Percentiles rank a stretch among this genome's conserved stretches.
These are phyloP conservation scores for Acyrthosiphon pisum DNA, from an alignment of 1,140 invertebrate species.

Conservation along the genomic window DNA sequence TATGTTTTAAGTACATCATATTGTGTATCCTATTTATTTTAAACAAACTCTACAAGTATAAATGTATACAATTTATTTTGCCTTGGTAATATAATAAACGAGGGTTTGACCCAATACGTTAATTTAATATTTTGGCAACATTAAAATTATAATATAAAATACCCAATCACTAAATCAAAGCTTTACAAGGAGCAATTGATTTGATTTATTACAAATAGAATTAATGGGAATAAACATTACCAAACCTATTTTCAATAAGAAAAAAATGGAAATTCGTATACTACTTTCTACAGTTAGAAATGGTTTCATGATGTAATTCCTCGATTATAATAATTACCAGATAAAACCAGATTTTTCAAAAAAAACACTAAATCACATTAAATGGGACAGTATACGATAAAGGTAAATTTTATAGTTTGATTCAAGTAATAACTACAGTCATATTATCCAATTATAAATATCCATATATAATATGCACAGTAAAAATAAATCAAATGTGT, in stretches of 20 bases:
- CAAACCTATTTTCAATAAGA: no score
- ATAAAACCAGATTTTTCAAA: not conserved
- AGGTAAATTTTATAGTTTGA: not conserved
- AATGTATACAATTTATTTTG: no score
- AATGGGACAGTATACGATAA: not conserved
- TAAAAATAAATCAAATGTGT: slow-evolving; percentile 18
- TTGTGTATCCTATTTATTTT: no score
- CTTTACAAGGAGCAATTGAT: not conserved
- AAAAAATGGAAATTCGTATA: not conserved
- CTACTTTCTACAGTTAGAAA: not conserved
- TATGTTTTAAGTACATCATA: no score
- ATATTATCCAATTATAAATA: not conserved
- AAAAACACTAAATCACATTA: not conserved
- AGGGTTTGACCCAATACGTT: no score
- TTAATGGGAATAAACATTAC: not conserved
- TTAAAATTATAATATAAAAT: no score
- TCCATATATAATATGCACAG: not conserved
- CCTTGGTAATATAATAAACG: no score
- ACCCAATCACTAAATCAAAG: not conserved
- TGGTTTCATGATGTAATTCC: not conserved
- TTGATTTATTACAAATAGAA: slow-evolving; percentile 8
- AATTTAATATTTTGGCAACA: no score
- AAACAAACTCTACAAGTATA: no score
- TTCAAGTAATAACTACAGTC: not conserved
- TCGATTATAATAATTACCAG: not conserved